Evolutionary conservation across 2,113 vertebrate species (phyloP), one percentile per base, ranked within the genome.

Genomic region (Redunca redunca): DNA sequence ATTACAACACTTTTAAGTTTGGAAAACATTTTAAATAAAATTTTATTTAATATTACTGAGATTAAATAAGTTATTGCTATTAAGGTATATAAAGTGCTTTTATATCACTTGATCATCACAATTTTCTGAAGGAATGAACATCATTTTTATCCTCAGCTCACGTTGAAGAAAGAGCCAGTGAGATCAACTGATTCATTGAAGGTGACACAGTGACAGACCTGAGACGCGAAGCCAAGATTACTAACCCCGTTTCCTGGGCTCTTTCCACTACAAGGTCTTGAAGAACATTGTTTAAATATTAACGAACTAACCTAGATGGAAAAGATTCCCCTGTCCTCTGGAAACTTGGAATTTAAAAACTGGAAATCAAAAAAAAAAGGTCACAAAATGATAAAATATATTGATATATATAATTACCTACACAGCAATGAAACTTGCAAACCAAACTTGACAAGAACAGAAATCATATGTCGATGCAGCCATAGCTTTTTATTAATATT

Each of bases 401-500:
- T n/a, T 71, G 10, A 40, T 40, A 23, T 11, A 25, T 84, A n/a
- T 67, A 86, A 95, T 83, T 82, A 82, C 62, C 83, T 94, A 48
- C 78, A 60, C 33, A 43, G 46, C 80, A 91, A 91, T 78, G 52
- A 81, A 92, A 94, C 53, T 50, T 5, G 9, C 87, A 93, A 85
- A 97, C 43, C 33, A 52, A 82, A 87, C 81, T 40, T 71, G 81
- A 94, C 71, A 62, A 50, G 71, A 96, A 53, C 88, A 92, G 9
- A 93, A 28, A 58, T 94, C 25, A 0, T 10, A 23, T 15, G 58
- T 95, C 74, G 60, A 83, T 94, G 86, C 85, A 80, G 30, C 40
- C 82, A 78, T 53, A 64, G 58, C n/a, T 92, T 91, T n/a, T 96
- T 90, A 92, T 95, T 82, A 95, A 90, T 95, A 82, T 3, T 78